phyloP scores from a whole-genome alignment of 2,113 vertebrate species.

The Pluvianellus socialis region DNA sequence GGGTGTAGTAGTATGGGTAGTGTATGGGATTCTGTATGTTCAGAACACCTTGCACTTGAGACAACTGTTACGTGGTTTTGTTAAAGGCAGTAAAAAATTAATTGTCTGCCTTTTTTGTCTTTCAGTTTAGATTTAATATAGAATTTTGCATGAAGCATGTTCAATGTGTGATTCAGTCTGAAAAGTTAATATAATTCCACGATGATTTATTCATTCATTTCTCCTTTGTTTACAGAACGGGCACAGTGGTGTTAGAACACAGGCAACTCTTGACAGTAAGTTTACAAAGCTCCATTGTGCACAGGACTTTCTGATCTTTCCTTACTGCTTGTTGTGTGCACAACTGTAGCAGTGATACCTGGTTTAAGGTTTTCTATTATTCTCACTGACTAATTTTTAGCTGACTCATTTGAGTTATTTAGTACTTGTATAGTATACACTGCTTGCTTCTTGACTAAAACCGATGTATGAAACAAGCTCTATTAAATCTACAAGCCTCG shows the following conservation, averaged over 20 bases:
- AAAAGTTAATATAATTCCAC: neutral
- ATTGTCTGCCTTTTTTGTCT: neutral
- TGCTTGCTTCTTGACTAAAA: neutral
- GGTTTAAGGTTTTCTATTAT: neutral
- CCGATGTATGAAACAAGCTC: neutral
- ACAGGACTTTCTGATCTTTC: neutral
- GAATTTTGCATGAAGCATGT: slow-evolving; percentile 36
- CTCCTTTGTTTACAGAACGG: slow-evolving; percentile 83
- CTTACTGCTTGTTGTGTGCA: neutral
- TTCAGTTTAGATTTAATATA: neutral
- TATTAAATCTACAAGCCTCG: neutral
- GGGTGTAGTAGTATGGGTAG: slow-evolving; percentile 14
- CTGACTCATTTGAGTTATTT: neutral
- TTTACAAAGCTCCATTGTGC: slow-evolving; percentile 14
- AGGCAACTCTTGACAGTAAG: slow-evolving; percentile 89
- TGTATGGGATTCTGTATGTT: neutral
- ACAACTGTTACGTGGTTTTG: neutral
- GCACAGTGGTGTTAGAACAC: slow-evolving; percentile 82
- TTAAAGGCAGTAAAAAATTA: neutral
- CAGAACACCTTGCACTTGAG: slow-evolving; percentile 13
- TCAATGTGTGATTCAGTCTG: neutral
- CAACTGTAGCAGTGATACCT: neutral
- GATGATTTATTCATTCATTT: neutral
- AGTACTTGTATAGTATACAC: neutral
- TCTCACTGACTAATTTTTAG: neutral